These are phyloP conservation scores for Oophaga pumilio DNA, from an alignment of 2,113 vertebrate genomes.

Conservation along the genomic window DNA sequence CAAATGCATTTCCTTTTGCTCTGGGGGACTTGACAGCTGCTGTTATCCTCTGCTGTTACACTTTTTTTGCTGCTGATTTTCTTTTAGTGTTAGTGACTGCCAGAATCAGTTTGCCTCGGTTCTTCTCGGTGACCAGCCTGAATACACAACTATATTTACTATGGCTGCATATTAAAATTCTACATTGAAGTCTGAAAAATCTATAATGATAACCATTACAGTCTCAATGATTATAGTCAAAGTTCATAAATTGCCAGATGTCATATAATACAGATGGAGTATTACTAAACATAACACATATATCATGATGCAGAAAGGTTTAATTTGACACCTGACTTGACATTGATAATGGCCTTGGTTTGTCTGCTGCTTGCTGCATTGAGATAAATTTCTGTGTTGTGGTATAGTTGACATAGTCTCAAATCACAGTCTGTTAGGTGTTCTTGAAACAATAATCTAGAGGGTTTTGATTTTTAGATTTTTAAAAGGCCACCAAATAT, in stretches of 20 bases:
- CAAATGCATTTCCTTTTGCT: slow-evolving; percentile 49
- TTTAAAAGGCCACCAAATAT: too few relatives aligned
- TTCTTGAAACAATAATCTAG: too few relatives aligned
- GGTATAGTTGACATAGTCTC: too few relatives aligned
- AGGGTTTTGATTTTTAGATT: too few relatives aligned
- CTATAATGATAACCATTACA: not conserved
- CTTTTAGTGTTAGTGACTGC: slow-evolving; percentile 39
- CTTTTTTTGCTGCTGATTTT: slow-evolving; percentile 20
- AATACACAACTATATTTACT: not conserved
- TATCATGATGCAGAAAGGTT: too few relatives aligned
- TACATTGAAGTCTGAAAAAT: not conserved
- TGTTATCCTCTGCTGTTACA: slow-evolving; percentile 37
- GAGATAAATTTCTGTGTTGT: too few relatives aligned
- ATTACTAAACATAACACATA: too few relatives aligned
- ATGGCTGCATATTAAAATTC: slow-evolving; percentile 37
- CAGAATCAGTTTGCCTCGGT: slow-evolving; percentile 17
- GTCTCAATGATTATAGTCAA: not conserved
- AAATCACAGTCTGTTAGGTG: too few relatives aligned
- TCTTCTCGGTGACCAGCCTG: slow-evolving; percentile 13
- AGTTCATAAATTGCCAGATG: not conserved
- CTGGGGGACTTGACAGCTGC: slow-evolving; percentile 43
- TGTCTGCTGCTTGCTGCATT: too few relatives aligned
- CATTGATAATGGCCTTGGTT: too few relatives aligned
- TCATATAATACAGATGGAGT: too few relatives aligned
- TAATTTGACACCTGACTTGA: too few relatives aligned